These are phyloP conservation scores for Gallinago stenura DNA, from an alignment of 2,797 vertebrate species.

Conservation along the genomic window DNA sequence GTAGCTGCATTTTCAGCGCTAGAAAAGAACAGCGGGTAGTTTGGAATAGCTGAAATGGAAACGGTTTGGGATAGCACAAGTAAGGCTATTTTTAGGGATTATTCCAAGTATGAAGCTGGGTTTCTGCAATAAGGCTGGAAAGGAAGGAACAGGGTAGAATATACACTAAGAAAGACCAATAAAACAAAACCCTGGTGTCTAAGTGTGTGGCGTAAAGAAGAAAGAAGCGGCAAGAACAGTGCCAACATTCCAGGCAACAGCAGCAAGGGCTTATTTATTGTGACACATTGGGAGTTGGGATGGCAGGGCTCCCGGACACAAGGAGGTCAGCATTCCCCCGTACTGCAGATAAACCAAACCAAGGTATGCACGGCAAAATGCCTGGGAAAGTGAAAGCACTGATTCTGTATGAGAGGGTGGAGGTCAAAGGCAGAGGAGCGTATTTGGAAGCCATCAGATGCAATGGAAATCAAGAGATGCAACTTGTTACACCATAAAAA, in stretches of 20 bases:
- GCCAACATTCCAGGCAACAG: neutral
- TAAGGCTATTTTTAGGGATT: conserved; percentile 24
- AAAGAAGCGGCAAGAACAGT: neutral
- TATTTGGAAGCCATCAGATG: neutral
- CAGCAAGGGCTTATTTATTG: neutral
- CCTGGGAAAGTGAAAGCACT: neutral
- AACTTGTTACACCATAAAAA: neutral
- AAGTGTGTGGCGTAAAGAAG: neutral
- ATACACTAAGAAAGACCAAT: neutral
- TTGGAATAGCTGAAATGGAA: neutral
- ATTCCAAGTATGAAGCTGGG: neutral
- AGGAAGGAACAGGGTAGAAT: neutral
- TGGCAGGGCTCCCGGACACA: neutral
- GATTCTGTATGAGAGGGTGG: neutral
- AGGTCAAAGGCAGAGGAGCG: neutral
- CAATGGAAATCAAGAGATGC: neutral
- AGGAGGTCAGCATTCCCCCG: neutral
- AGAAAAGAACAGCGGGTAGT: neutral
- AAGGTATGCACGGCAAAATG: neutral
- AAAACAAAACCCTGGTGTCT: neutral
- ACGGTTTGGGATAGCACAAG: neutral
- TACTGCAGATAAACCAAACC: neutral
- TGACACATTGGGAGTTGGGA: neutral
- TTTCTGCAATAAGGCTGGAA: conserved; percentile 23
- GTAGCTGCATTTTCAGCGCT: neutral